Percentiles rank a stretch among this genome's conserved stretches.
Evolutionary conservation across 2,113 vertebrate genomes (phyloP).

Genomic region (Amphiprion ocellaris): DNA sequence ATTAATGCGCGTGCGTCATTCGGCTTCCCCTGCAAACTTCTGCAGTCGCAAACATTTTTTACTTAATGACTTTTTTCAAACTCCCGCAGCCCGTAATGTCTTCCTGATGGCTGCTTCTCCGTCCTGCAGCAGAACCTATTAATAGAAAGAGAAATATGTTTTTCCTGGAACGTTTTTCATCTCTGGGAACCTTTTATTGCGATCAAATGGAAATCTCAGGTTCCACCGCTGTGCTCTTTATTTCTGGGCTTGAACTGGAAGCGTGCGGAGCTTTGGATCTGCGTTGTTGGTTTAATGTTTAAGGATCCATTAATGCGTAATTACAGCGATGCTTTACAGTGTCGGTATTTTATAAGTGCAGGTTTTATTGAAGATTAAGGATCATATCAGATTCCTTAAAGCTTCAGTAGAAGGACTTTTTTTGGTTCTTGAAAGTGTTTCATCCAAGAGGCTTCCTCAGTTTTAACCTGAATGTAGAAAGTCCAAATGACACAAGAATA

Average conservation of each 20-base stretch:
- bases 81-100: conserved; percentile 19
- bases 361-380: not conserved
- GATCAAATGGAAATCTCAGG: not conserved
- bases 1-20: not conserved
- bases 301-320: not conserved
- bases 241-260: not conserved
- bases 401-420: too few relatives aligned
- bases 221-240: not conserved
- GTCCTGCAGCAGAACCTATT: conserved; percentile 12
- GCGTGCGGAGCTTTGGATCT: not conserved
- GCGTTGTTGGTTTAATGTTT: not conserved
- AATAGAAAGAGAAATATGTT: conserved; percentile 4
- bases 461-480: too few relatives aligned
- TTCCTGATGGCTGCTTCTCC: conserved; percentile 16
- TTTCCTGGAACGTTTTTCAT: conserved; percentile 34
- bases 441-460: too few relatives aligned
- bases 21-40: not conserved
- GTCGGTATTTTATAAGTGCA: not conserved
- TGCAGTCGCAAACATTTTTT: conserved; percentile 7
- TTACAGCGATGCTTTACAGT: not conserved
- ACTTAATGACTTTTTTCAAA: not conserved
- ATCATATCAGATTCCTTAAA: too few relatives aligned
- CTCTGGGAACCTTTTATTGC: not conserved
- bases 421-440: too few relatives aligned
- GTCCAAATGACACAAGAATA: too few relatives aligned